Percentiles rank a stretch among this genome's conserved stretches.
phyloP scores from a whole-genome alignment of 2,113 vertebrate species.

The Mixornis gularis region DNA sequence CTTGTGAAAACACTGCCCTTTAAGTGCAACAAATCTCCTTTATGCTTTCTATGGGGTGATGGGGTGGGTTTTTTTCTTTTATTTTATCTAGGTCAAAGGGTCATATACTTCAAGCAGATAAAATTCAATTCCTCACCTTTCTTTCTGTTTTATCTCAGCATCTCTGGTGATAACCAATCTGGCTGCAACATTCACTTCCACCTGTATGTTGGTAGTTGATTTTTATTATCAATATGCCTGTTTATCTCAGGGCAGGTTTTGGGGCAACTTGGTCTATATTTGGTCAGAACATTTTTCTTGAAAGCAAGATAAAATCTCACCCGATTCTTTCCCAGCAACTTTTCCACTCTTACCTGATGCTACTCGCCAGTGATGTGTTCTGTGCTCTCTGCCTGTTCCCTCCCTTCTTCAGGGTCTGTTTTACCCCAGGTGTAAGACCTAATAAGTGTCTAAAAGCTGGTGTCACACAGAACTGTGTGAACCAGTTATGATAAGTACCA shows the following conservation, averaged over 20 bases:
- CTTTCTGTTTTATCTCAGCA: not conserved
- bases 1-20: not conserved
- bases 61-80: rapidly evolving
- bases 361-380: rapidly evolving
- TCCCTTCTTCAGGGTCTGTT: not conserved
- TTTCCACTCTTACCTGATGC: not conserved
- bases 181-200: not conserved
- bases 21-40: not conserved
- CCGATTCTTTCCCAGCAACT: not conserved
- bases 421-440: not conserved
- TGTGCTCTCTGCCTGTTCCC: not conserved
- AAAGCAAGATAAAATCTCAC: not conserved
- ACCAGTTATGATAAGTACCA: not conserved
- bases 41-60: not conserved
- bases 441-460: not conserved
- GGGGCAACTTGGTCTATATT: not conserved
- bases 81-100: not conserved
- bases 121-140: not conserved
- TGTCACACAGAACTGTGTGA: not conserved
- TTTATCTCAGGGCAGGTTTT: not conserved
- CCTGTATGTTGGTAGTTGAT: not conserved
- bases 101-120: not conserved
- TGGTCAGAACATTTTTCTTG: not conserved
- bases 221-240: not conserved
- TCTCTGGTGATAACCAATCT: not conserved